These are phyloP conservation scores for Puffinus mauretanicus DNA, from an alignment of 2,113 vertebrate genomes.

Conservation along the genomic window DNA sequence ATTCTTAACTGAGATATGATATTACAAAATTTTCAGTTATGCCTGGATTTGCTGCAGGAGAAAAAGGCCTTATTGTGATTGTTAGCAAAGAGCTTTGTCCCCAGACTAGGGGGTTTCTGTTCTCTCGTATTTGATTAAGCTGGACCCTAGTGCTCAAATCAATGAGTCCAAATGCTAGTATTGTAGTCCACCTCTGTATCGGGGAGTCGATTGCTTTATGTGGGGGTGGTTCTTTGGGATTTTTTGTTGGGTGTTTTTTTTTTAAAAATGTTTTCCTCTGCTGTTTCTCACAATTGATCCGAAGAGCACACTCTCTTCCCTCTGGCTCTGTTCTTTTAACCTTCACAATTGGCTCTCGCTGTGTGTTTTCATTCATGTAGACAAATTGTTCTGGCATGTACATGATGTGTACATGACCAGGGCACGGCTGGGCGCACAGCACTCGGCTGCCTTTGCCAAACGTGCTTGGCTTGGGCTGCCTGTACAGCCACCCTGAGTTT, in stretches of 20 bases:
- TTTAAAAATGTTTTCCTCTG: not conserved
- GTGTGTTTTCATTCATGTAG: not conserved
- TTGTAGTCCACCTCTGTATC: accelerated
- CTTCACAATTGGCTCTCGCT: not conserved
- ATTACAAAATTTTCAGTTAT: not conserved
- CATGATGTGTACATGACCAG: not conserved
- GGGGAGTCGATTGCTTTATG: not conserved
- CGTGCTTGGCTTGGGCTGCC: not conserved
- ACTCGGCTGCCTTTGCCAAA: accelerated
- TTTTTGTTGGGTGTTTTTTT: not conserved
- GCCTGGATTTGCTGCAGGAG: not conserved
- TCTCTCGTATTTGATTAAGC: not conserved
- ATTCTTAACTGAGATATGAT: not conserved
- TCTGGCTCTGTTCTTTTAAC: slow-evolving; percentile 2
- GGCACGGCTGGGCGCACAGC: accelerated
- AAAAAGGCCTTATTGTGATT: not conserved
- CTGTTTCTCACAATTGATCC: not conserved
- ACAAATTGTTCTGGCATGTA: not conserved
- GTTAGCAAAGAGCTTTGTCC: not conserved
- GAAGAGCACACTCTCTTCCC: not conserved
- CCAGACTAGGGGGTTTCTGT: not conserved
- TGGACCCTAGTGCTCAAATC: not conserved
- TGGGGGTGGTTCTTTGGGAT: not conserved
- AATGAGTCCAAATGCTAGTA: not conserved
- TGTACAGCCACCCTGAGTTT: not conserved